phyloP scores from a whole-genome alignment of 2,888 invertebrate genomes.

The Corythucha ciliata region DNA sequence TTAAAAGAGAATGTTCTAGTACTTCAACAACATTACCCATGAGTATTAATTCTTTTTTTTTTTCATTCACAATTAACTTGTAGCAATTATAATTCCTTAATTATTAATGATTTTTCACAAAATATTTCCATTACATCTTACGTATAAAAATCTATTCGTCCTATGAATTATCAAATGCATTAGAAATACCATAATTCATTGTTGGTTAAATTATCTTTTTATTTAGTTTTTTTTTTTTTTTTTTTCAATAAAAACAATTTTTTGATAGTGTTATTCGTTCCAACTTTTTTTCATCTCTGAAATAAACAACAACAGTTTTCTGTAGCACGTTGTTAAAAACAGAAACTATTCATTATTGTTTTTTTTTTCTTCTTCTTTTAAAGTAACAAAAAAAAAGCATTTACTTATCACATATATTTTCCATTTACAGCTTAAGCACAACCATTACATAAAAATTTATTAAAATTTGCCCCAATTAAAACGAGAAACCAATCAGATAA shows the following conservation, averaged over 20 bases:
- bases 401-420: slow-evolving; percentile 30
- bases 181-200: slow-evolving; percentile 28
- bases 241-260: slow-evolving; percentile 27
- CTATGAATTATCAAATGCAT: slow-evolving; percentile 31
- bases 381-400: slow-evolving; percentile 21
- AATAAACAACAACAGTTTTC: no score
- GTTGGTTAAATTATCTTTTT: slow-evolving; percentile 26
- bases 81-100: no score
- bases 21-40: no score
- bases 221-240: slow-evolving; percentile 15
- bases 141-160: slow-evolving; percentile 30
- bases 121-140: slow-evolving; percentile 26
- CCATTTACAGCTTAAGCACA: slow-evolving; percentile 28
- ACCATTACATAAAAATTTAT: slow-evolving; percentile 26
- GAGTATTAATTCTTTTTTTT: no score
- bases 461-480: no score
- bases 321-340: no score
- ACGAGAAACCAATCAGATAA: no score
- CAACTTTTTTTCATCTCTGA: neutral
- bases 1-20: no score
- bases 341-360: no score
- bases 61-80: no score
- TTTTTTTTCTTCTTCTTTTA: no score
- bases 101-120: slow-evolving; percentile 22
- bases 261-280: slow-evolving; percentile 19